These are phyloP conservation scores for Lepidocolaptes lacrymiger DNA, from an alignment of 2,797 vertebrate species.

Conservation along the genomic window DNA sequence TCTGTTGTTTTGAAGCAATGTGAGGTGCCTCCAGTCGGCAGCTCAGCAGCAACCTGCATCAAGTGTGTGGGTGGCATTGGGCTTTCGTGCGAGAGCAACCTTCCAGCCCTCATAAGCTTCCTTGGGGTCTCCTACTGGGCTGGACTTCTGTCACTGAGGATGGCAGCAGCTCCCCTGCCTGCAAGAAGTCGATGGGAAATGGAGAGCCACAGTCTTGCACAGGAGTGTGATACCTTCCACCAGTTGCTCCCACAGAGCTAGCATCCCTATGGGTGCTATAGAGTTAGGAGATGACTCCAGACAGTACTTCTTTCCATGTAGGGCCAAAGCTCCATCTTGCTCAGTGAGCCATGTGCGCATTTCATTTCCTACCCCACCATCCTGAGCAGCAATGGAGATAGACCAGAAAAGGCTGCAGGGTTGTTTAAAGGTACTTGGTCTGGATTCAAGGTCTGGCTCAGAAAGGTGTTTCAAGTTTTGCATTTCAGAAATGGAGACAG, in stretches of 20 bases:
- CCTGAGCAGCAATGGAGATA: not conserved
- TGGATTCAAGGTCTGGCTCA: not conserved
- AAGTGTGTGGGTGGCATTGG: not conserved
- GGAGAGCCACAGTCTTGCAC: not conserved
- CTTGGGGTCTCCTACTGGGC: not conserved
- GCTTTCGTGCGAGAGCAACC: not conserved
- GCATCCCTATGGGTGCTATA: rapidly evolving
- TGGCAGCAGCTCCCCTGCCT: not conserved
- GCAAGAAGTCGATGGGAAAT: not conserved
- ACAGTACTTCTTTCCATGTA: not conserved
- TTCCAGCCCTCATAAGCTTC: not conserved
- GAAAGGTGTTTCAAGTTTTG: not conserved
- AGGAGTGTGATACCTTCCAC: rapidly evolving
- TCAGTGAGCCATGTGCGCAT: not conserved
- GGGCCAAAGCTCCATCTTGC: not conserved
- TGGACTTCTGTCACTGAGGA: not conserved
- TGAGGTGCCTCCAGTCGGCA: not conserved
- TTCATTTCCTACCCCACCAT: not conserved
- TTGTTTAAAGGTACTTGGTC: not conserved
- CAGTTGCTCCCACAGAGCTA: not conserved
- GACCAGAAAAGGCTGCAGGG: not conserved
- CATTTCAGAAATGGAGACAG: not conserved
- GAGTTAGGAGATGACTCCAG: not conserved
- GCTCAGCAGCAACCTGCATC: not conserved
- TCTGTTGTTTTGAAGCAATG: not conserved